Evolutionary conservation across 2,888 invertebrate genomes (phyloP).

Genomic region (Dioctria rufipes): DNA sequence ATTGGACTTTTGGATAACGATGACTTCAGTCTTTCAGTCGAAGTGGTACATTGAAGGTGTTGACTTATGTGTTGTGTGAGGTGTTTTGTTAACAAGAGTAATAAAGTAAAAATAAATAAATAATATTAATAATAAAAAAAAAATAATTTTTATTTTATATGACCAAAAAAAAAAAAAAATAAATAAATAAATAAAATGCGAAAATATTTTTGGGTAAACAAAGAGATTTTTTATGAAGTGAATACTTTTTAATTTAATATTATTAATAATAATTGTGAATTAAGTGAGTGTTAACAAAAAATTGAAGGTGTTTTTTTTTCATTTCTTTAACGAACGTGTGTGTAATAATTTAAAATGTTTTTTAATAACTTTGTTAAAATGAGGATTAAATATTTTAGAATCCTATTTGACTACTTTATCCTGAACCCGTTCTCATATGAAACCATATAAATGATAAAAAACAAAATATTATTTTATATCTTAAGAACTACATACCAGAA

Average conservation of each 20-base stretch:
- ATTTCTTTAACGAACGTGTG: background rate
- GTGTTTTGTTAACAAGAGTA: constrained; percentile 42
- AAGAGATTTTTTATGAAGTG: constrained; percentile 4
- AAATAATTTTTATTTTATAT: background rate
- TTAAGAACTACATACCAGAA: background rate
- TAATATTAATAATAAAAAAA: constrained; percentile 15
- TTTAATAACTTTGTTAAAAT: constrained; percentile 11
- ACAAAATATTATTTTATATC: background rate
- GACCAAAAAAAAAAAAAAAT: constrained; percentile 10
- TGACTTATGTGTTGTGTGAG: constrained; percentile 47
- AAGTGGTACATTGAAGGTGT: constrained; percentile 48
- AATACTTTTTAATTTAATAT: background rate
- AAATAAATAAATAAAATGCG: background rate
- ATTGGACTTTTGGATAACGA: constrained; percentile 45
- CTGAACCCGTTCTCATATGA: background rate
- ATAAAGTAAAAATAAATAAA: constrained; percentile 3
- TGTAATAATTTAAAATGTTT: constrained; percentile 2
- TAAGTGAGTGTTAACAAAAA: background rate
- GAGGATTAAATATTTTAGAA: constrained; percentile 18
- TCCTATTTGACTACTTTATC: constrained; percentile 13
- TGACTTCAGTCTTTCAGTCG: constrained; percentile 36
- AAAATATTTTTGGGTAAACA: background rate
- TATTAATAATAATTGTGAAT: background rate
- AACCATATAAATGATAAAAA: constrained; percentile 10
- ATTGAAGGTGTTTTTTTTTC: background rate